Evolutionary conservation across 1,140 invertebrate genomes (phyloP).

Genomic region (Zaprionus taronus): DNA sequence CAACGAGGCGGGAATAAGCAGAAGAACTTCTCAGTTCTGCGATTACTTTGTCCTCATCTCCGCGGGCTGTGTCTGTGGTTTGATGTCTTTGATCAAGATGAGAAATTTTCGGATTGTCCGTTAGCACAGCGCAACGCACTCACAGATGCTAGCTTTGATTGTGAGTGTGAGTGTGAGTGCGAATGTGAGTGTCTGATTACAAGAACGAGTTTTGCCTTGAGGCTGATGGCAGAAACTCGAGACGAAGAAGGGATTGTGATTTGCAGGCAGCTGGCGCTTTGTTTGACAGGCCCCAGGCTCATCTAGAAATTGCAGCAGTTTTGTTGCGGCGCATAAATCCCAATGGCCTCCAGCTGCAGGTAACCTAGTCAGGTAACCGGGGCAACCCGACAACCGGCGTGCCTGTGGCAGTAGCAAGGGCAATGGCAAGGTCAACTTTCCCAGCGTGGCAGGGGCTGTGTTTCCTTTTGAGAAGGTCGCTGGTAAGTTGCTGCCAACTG

Average conservation of each 20-base stretch:
- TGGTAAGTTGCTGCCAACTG: conserved; percentile 5
- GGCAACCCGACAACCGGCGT: conserved; percentile 12
- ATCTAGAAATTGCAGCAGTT: conserved; percentile 57
- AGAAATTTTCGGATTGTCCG: conserved; percentile 27
- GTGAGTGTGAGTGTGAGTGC: background rate
- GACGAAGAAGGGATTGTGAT: conserved; percentile 12
- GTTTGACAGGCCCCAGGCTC: conserved; percentile 42
- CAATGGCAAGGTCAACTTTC: conserved; percentile 39
- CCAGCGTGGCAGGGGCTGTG: conserved; percentile 22
- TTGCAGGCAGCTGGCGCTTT: conserved; percentile 21
- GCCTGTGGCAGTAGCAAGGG: conserved; percentile 19
- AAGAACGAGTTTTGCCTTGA: background rate
- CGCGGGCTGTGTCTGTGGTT: conserved; percentile 18
- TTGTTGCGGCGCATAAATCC: conserved; percentile 51
- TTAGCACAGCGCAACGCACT: conserved; percentile 1
- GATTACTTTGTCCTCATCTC: conserved; percentile 22
- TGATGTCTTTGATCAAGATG: conserved; percentile 49
- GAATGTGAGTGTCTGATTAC: background rate
- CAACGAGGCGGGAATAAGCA: background rate
- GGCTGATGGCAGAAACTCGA: background rate
- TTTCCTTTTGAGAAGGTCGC: conserved; percentile 33
- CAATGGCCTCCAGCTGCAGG: conserved; percentile 51
- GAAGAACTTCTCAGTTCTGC: background rate
- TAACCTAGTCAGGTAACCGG: conserved; percentile 10
- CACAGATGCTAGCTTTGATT: conserved; percentile 11